Conservation (phyloP, 1,140 invertebrate species). For the Calephelis nemesis region DNA sequence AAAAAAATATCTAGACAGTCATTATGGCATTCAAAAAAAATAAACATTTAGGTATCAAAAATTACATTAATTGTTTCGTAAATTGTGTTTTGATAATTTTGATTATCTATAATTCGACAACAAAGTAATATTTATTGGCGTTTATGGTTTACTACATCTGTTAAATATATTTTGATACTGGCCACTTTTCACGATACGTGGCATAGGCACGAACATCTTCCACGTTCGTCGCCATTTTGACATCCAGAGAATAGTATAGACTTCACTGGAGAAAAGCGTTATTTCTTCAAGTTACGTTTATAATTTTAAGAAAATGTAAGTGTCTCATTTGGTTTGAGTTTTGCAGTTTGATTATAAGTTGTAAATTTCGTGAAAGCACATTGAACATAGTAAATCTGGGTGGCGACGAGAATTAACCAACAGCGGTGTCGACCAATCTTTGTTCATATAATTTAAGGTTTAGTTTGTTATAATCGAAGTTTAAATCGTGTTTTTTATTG, state of each 20-base stretch:
- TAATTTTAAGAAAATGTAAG: constrained; percentile 83
- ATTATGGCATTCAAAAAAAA: no score
- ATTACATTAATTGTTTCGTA: no score
- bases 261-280: constrained; percentile 85
- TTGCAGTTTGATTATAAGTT: background rate
- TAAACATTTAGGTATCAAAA: no score
- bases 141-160: background rate
- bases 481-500: background rate
- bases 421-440: constrained; percentile 63
- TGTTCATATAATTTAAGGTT: constrained; percentile 32
- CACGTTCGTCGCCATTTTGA: constrained; percentile 88
- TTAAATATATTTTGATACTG: constrained; percentile 38
- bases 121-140: no score
- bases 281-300: constrained; percentile 82
- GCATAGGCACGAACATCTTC: constrained; percentile 86
- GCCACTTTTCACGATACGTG: constrained; percentile 84
- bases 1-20: no score
- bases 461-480: background rate
- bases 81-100: no score
- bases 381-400: constrained; percentile 34
- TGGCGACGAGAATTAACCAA: constrained; percentile 53
- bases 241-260: constrained; percentile 85
- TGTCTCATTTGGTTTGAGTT: constrained; percentile 34
- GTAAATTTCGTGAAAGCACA: background rate
- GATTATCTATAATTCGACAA: no score